Evolutionary conservation across 2,888 invertebrate genomes (phyloP).

Genomic region (Amiota communis): DNA sequence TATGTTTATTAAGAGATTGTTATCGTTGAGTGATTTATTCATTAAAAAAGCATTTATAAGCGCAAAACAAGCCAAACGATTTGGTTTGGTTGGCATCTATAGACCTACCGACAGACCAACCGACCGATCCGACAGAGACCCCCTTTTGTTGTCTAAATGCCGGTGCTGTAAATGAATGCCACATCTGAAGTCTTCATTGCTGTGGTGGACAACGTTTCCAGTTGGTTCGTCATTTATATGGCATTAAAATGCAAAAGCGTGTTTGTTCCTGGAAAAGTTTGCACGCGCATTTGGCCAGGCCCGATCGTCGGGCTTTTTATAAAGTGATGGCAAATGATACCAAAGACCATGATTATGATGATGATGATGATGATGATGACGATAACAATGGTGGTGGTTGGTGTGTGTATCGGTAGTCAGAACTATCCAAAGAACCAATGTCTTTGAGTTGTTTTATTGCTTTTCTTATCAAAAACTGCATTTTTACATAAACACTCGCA

Average conservation of each 20-base stretch:
- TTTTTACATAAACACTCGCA: slow-evolving; percentile 22
- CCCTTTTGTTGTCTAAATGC: slow-evolving; percentile 6
- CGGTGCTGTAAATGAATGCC: background rate
- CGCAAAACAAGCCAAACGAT: slow-evolving; percentile 60
- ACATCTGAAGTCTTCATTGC: background rate
- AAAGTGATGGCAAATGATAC: background rate
- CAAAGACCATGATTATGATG: no score
- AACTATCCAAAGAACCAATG: no score
- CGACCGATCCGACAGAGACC: slow-evolving; percentile 34
- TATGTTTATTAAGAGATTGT: slow-evolving; percentile 71
- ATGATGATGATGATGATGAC: no score
- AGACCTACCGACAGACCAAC: slow-evolving; percentile 30
- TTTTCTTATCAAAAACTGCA: background rate
- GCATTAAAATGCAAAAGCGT: slow-evolving; percentile 68
- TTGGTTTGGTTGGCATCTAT: slow-evolving; percentile 40
- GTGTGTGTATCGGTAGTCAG: no score
- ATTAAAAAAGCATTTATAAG: slow-evolving; percentile 73
- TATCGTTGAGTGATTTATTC: slow-evolving; percentile 73
- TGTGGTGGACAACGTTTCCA: background rate
- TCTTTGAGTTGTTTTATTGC: background rate
- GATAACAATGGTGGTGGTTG: no score
- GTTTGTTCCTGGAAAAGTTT: slow-evolving; percentile 68
- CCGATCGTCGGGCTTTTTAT: slow-evolving; percentile 13
- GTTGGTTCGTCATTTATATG: slow-evolving; percentile 56
- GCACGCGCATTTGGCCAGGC: slow-evolving; percentile 17